Evolutionary conservation across 2,113 vertebrate genomes (phyloP).

Genomic region (Stegastes partitus): DNA sequence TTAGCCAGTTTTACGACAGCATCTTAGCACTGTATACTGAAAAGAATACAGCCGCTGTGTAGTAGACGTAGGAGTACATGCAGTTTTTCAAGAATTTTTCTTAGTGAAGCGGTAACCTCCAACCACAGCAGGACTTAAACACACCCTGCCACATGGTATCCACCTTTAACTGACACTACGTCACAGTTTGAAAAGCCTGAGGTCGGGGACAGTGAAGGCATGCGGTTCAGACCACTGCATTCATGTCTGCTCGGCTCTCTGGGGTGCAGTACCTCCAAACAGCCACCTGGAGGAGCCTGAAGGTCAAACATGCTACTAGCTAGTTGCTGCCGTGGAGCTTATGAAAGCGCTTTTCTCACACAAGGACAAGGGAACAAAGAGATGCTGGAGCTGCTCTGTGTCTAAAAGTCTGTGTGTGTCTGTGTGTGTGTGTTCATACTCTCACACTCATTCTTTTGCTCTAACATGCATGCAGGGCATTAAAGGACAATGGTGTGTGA

Average conservation of each 20-base stretch:
- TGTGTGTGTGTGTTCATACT: slow-evolving; percentile 6
- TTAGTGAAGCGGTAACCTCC: background rate
- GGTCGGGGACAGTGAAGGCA: slow-evolving; percentile 15
- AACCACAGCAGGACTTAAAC: background rate
- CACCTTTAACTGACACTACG: background rate
- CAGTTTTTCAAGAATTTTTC: background rate
- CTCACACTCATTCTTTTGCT: slow-evolving; percentile 55
- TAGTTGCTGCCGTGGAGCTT: slow-evolving; percentile 71
- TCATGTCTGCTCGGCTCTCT: slow-evolving; percentile 7
- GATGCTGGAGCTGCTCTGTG: slow-evolving; percentile 69
- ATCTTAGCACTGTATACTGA: background rate
- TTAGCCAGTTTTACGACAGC: background rate
- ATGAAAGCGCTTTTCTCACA: slow-evolving; percentile 78
- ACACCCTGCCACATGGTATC: background rate
- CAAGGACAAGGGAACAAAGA: slow-evolving; percentile 84
- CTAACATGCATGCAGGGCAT: slow-evolving; percentile 63
- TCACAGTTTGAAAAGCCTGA: background rate
- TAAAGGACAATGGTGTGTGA: slow-evolving; percentile 68
- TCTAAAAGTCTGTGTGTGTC: slow-evolving; percentile 20
- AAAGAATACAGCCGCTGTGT: background rate
- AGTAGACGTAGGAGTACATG: background rate
- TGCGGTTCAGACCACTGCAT: slow-evolving; percentile 14
- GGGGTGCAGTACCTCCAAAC: slow-evolving; percentile 55
- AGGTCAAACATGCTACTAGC: slow-evolving; percentile 83
- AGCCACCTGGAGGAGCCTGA: slow-evolving; percentile 80